Evolutionary conservation across 2,888 invertebrate species (phyloP).

Genomic region (Trissonchulus latispiculum): DNA sequence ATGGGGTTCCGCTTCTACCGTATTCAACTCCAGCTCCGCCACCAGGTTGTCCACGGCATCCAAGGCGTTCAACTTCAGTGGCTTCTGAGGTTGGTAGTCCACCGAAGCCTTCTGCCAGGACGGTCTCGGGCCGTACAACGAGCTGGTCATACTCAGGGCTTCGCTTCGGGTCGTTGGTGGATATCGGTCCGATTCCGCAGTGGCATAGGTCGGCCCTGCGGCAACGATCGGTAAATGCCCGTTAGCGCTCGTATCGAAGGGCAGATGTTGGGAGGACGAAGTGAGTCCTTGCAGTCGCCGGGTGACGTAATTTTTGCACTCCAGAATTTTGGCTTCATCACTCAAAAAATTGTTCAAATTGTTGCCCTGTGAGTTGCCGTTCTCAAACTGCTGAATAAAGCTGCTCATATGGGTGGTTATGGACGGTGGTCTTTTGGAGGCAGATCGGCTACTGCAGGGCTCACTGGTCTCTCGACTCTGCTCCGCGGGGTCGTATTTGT

Average conservation of each 20-base stretch:
- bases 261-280: not conserved
- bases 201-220: not conserved
- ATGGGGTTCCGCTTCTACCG: not conserved
- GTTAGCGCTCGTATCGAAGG: not conserved
- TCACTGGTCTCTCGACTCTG: not conserved
- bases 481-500: not conserved
- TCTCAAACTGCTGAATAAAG: not conserved
- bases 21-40: slow-evolving; percentile 5
- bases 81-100: not conserved
- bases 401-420: not conserved
- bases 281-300: not conserved
- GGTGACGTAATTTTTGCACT: not conserved
- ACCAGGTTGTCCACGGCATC: slow-evolving; percentile 3
- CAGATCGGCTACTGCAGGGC: not conserved
- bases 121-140: too few species aligned
- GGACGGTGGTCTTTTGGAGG: not conserved
- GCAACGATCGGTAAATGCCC: not conserved
- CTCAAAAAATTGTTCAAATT: not conserved
- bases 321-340: not conserved
- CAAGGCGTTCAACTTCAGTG: not conserved
- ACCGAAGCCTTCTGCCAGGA: not conserved
- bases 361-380: not conserved
- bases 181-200: not conserved
- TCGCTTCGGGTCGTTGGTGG: not conserved
- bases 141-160: not conserved